Evolutionary conservation across 2,113 vertebrate species (phyloP), one percentile per base, ranked within the genome.

Genomic region (Actenoides lindsayi): DNA sequence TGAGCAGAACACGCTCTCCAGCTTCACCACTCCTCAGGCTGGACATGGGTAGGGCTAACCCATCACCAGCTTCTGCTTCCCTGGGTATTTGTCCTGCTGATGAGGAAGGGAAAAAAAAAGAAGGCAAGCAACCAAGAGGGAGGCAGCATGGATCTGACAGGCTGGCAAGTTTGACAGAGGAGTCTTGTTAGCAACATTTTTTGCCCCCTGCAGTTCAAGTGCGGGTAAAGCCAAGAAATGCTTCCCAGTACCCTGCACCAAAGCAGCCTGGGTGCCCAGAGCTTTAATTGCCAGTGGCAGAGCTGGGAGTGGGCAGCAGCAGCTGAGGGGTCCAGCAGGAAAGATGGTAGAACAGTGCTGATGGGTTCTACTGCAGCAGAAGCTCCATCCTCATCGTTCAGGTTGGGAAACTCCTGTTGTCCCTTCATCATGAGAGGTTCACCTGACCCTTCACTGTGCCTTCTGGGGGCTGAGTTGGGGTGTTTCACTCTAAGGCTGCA

Each of bases 131-230:
- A 56, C 33, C 46, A 63, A 54, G 54, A 62, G 79, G 59, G 48
- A 95, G 80, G 86, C 2, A 4, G 83, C 12, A 60, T 89, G 85
- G 71, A 95, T 71, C 37, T 67, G 88, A 97, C 83, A 94, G 71
- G 64, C 93, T 78, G 82, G 90, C 27, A 27, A 87, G 57, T 57
- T 9, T 56, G 88, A 94, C 93, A 93, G 42, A 64, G 60, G 27
- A 93, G 68, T 85, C 95, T 89, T 48, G 56, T 87, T 76, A 89
- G 73, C 35, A 83, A 76, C 1, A 0, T 1, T 83, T 86, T 71
- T 23, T 18, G 50, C 57, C 59, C 56, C 48, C 10, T 50, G 83
- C 14, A 31, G 59, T 23, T 81, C 1, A 30, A 94, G 68, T 3
- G 0, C 16, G 51, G 82, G 71, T 35, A 95, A 50, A 92, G 76